These are phyloP conservation scores for Galleria mellonella DNA, from an alignment of 1,140 invertebrate species.

Conservation along the genomic window DNA sequence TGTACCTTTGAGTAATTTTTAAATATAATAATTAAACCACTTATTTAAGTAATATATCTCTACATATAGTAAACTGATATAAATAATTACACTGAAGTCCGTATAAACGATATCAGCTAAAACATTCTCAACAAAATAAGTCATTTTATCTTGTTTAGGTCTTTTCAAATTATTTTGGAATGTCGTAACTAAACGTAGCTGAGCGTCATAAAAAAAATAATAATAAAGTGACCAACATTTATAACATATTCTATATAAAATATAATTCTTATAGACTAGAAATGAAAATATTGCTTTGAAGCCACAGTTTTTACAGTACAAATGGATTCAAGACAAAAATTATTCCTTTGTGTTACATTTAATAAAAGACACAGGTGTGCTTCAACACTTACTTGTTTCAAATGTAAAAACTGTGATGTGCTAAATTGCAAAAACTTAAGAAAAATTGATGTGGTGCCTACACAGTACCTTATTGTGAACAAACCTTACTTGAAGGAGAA, in stretches of 20 bases:
- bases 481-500: slow-evolving; percentile 34
- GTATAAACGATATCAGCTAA: too few relatives aligned
- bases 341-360: background rate
- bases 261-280: slow-evolving; percentile 29
- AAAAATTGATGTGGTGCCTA: slow-evolving; percentile 38
- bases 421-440: slow-evolving; percentile 32
- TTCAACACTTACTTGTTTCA: slow-evolving; percentile 16
- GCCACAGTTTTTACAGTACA: slow-evolving; percentile 53
- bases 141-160: too few relatives aligned
- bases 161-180: slow-evolving; percentile 17
- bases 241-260: slow-evolving; percentile 18
- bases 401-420: slow-evolving; percentile 53
- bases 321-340: slow-evolving; percentile 10
- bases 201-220: slow-evolving; percentile 8
- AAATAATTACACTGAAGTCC: too few relatives aligned
- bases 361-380: slow-evolving; percentile 17
- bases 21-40: too few relatives aligned
- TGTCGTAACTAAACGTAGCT: slow-evolving; percentile 19
- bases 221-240: slow-evolving; percentile 10
- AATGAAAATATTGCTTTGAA: slow-evolving; percentile 27
- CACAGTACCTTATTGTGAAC: slow-evolving; percentile 48
- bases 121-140: too few relatives aligned
- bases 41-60: too few relatives aligned
- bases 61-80: too few relatives aligned
- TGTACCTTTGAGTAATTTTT: too few relatives aligned